Base-by-base conservation (phyloP, 2,888 invertebrate genomes). In the Amblyjoppa proteus region DNA sequence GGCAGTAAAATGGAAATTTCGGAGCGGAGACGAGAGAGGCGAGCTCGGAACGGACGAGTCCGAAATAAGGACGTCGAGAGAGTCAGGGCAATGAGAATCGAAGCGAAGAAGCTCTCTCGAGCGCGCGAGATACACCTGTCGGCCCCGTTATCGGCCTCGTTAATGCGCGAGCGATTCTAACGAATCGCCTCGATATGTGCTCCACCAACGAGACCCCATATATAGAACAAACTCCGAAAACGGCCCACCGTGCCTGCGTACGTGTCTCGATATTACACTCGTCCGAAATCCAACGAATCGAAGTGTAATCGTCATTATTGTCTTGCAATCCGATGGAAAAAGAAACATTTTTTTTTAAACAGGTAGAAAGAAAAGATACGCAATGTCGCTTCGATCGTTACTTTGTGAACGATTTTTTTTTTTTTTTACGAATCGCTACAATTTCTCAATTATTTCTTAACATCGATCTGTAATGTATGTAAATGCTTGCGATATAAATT, bases 61-160 rank as follows among this genome's bases (percentile, higher is more conserved):
- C 51, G 34, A 75, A 74, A 81, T 58, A 74, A 81, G 81, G 38
- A 81, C 69, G 45, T 69, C 56, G 66, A 68, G 66, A 56, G 66
- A 68, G 66, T 38, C 58, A 58, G 71, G 61, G 75, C 64, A 79
- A 78, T 64, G 25, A 66, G 38, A 76, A 70, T 25, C 58, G 73
- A 73, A 56, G 51, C 71, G 74, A 51, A 49, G 73, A 76, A 20
- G 51, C 51, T 28, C 49, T 66, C 61, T n/a, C 28, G 75, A 45
- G 31, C 64, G 51, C 75, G 75, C 64, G 51, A 84, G 88, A 87
- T 89, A 87, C 91, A 92, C 92, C 92, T 92, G 92, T 91, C 90
- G 84, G 87, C 88, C 89, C 89, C 91, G 90, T 92, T 92, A 92
- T 91, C 89, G 90, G 87, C 89, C 89, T 91, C 91, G 89, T 92